These are phyloP conservation scores for Plecotus auritus DNA, from an alignment of 2,113 vertebrate genomes.

Conservation along the genomic window DNA sequence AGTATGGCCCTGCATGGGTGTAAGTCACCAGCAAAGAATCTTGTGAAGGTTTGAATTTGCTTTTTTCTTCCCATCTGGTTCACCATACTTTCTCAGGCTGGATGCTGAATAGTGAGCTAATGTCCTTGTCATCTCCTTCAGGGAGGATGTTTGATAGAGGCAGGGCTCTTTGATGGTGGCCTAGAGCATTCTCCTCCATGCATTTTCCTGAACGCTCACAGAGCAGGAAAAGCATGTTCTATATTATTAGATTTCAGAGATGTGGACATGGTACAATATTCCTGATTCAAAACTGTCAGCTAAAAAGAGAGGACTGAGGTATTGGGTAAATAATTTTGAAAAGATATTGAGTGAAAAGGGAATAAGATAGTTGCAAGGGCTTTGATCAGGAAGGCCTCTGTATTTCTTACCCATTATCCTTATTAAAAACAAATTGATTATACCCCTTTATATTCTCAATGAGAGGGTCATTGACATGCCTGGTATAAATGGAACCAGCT, in stretches of 20 bases:
- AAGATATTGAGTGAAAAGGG: constrained; percentile 11
- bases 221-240: constrained; percentile 32
- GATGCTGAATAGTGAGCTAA: background rate
- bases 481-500: background rate
- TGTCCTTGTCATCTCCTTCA: background rate
- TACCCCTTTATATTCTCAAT: background rate
- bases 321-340: constrained; percentile 47
- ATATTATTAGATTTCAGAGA: constrained; percentile 56
- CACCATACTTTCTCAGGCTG: background rate
- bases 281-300: constrained; percentile 52
- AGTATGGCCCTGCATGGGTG: background rate
- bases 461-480: background rate
- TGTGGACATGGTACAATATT: background rate
- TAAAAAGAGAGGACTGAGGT: constrained; percentile 1
- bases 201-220: background rate
- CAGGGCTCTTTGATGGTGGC: background rate
- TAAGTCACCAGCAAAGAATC: background rate
- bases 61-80: background rate
- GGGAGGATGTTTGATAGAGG: background rate
- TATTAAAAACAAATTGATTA: constrained; percentile 14
- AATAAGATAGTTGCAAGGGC: constrained; percentile 5
- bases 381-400: background rate
- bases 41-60: background rate
- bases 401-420: constrained; percentile 12
- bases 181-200: background rate